Conservation (phyloP, 1,140 invertebrate species). For the Psilanteris sp. region DNA sequence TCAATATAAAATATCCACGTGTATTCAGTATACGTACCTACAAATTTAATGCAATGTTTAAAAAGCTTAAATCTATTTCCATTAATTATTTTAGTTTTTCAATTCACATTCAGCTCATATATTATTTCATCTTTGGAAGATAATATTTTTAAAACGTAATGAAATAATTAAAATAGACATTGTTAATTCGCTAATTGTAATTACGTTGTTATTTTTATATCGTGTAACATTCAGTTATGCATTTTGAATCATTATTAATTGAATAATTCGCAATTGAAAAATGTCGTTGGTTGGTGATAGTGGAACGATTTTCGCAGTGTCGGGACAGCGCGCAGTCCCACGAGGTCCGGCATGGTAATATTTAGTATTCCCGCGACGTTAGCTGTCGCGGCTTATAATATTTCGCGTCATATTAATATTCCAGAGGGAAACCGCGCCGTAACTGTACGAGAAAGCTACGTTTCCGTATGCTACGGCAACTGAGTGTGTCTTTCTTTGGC, state of each 20-base stretch:
- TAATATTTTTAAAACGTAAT: no score
- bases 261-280: conserved; percentile 29
- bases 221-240: neutral
- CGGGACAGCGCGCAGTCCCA: conserved; percentile 49
- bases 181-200: no score
- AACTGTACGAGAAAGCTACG: conserved; percentile 60
- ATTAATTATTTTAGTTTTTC: no score
- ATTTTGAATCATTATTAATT: conserved; percentile 4
- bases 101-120: no score
- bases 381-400: conserved; percentile 79
- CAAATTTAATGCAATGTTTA: no score
- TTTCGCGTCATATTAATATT: conserved; percentile 81
- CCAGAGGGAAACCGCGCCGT: conserved; percentile 70
- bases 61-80: no score
- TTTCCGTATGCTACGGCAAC: conserved; percentile 24
- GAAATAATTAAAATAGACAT: no score
- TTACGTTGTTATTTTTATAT: no score
- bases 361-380: conserved; percentile 78
- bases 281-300: conserved; percentile 4
- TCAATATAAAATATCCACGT: no score
- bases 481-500: conserved; percentile 55
- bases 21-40: no score
- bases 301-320: conserved; percentile 16
- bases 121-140: no score
- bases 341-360: conserved; percentile 74